Evolutionary conservation across 2,888 invertebrate genomes (phyloP).

Genomic region (Phoronis australis): DNA sequence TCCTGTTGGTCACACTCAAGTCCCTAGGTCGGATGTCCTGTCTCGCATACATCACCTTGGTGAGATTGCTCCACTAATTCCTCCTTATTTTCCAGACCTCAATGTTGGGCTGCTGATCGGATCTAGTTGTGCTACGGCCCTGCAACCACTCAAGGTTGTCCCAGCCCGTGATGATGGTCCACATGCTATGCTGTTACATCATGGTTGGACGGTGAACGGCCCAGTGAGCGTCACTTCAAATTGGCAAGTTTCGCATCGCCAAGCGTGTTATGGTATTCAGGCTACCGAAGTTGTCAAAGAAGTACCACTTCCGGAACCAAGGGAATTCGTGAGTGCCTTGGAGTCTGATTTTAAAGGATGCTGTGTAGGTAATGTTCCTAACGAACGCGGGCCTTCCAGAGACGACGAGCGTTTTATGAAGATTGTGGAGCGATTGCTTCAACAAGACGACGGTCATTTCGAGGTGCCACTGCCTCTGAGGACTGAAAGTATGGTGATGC

Average conservation of each 20-base stretch:
- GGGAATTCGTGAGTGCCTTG: neutral
- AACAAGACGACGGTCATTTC: conserved; percentile 3
- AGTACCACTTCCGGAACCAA: neutral
- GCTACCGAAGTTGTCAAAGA: neutral
- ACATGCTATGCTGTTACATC: neutral
- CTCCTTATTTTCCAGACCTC: neutral
- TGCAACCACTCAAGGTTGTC: neutral
- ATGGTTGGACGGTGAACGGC: neutral
- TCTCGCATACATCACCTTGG: neutral
- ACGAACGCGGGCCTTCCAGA: neutral
- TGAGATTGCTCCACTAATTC: neutral
- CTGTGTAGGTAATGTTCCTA: neutral
- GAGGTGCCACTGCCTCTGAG: conserved; percentile 9
- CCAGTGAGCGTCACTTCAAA: neutral
- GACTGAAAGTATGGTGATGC: neutral
- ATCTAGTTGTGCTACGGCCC: neutral
- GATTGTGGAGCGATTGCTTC: neutral
- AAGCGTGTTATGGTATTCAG: neutral
- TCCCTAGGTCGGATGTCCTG: neutral
- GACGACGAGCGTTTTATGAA: neutral
- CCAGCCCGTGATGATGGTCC: neutral
- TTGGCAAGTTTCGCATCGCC: neutral
- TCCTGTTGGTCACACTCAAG: neutral
- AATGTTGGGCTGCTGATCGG: neutral
- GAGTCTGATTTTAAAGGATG: neutral